Evolutionary conservation across 1,140 invertebrate species (phyloP).

Genomic region (Ceratina japonica): DNA sequence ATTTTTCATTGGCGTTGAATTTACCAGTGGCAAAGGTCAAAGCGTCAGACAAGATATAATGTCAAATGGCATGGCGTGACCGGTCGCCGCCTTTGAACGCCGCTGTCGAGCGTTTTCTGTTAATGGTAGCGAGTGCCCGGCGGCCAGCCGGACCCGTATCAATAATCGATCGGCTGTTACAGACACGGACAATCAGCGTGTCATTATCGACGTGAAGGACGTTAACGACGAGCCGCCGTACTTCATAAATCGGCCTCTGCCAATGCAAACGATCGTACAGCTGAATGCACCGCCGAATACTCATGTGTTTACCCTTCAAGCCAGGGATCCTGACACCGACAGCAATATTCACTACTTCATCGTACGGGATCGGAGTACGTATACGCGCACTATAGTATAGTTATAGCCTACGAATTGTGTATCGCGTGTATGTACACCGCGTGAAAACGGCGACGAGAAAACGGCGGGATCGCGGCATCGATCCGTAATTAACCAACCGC

Average conservation of each 20-base stretch:
- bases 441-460: neutral
- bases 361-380: constrained; percentile 89
- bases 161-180: constrained; percentile 72
- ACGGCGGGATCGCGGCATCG: neutral
- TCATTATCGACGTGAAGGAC: constrained; percentile 96
- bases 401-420: constrained; percentile 26
- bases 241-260: constrained; percentile 95
- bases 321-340: constrained; percentile 96
- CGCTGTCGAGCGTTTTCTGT: constrained; percentile 22
- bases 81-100: constrained; percentile 15
- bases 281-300: constrained; percentile 96
- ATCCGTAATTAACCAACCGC: neutral
- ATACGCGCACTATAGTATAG: neutral
- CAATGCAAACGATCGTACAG: constrained; percentile 98
- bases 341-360: constrained; percentile 98
- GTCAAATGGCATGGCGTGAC: constrained; percentile 17
- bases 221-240: constrained; percentile 98
- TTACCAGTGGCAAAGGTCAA: constrained; percentile 31
- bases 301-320: constrained; percentile 96
- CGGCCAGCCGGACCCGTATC: neutral
- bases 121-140: neutral
- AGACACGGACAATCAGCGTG: constrained; percentile 96
- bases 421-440: neutral
- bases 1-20: neutral
- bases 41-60: constrained; percentile 15